Base-by-base conservation (phyloP, 2,888 invertebrate genomes). In the Theretra japonica region DNA sequence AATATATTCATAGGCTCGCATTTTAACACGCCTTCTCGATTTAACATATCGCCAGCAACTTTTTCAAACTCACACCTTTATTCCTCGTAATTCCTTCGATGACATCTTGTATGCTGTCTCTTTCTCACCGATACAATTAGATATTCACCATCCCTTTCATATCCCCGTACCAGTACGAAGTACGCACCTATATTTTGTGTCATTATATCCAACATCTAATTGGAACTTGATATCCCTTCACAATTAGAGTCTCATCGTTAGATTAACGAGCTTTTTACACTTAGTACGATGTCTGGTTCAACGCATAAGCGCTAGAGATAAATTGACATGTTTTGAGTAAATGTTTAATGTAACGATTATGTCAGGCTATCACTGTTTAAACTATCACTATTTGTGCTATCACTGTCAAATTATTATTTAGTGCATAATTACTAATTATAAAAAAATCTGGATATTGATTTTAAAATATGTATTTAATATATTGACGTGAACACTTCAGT, bases 191-290 rank as follows among this genome's bases (percentile, higher is more conserved):
- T 58, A 68, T 72, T 87, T 87, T 86, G 84, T 90, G 89, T 89
- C 88, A 89, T 90, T 89, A 88, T 87, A 87, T 82, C 84, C 80
- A 82, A 82, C 81, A 84, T 88, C 89, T 92, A 92, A 93, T 93
- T 92, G 90, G 90, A 92, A 90, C 86, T 89, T 90, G 92, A 92
- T 92, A 93, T 88, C 90, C 89, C 88, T 90, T 85, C 87, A 90
- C 89, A 90, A 91, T 91, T 89, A 91, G 88, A 87, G 84, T 77
- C 83, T 84, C 78, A 86, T 89, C 86, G 88, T 90, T 88, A 87
- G 83, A 89, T 88, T 90, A 90, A 91, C 89, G 89, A 91, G 90
- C 87, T 90, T 91, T 90, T 91, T 90, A 87, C 87, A 86, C 86
- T 85, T 81, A 74, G 19, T 70, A 58, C 75, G 74, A 72, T 59